Base-by-base conservation (phyloP, 2,888 invertebrate genomes). In the Drosophila helvetica region DNA sequence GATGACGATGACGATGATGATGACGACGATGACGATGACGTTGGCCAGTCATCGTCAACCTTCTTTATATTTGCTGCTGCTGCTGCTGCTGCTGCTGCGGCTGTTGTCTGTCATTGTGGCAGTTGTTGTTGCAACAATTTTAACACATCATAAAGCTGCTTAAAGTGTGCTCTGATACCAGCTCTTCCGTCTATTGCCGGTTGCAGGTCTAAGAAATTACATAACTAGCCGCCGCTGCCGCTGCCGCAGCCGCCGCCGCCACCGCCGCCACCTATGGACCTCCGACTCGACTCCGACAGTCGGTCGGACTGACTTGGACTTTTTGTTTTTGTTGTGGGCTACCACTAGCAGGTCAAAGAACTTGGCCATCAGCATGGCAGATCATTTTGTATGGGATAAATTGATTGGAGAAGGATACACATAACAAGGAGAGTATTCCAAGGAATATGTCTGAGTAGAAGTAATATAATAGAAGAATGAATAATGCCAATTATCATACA, bases 131-230 rank as follows among this genome's bases (percentile, higher is more conserved):
- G 86, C 86, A 80, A 83, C 88, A 78, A 73, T 86, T 88, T 85
- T 85, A 88, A 86, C 85, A 85, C 85, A 88, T 88, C 81, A 75
- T 83, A 80, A 88, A 84, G 88, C 81, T 70, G 79, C 86, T 86
- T 85, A 77, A 78, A 85, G 79, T 83, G 86, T 86, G 65, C 71
- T 66, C 48, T 46, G 45, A 46, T 50, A 46, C 46, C 52, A 65
- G 19, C 50, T 38, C 48, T 22, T n/a, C 52, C 38, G 52, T 18
- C 17, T 30, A 15, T 18, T 52, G 58, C 42, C 25, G 54, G 47
- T 53, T 53, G 58, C 58, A 67, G 59, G 15, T 53, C 54, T 46
- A 50, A 27, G 47, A 27, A 48, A 71, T 71, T 71, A 70, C 70
- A 72, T 70, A 71, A 73, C 70, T 53, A 72, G 38, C 15, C 15